A percentile compares a stretch with the other conserved stretches of the same genome.
These are phyloP conservation scores for Cheumatopsyche charites DNA, from an alignment of 1,140 invertebrate species.

Conservation along the genomic window DNA sequence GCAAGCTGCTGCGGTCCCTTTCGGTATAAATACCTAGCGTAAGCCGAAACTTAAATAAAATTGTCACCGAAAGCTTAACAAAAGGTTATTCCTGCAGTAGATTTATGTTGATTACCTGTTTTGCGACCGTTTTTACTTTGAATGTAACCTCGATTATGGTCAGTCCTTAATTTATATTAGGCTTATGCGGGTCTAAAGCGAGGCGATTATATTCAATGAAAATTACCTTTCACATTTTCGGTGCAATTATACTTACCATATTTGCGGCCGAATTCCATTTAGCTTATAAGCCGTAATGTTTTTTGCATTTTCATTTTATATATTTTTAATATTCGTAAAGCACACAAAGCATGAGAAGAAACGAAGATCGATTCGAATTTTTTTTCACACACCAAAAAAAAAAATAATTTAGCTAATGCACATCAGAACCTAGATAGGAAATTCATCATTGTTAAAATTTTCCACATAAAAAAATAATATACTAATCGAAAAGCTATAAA, in stretches of 20 bases:
- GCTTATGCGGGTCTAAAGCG: slow-evolving; percentile 23
- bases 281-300: not conserved
- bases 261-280: slow-evolving; percentile 3
- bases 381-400: not conserved
- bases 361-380: not conserved
- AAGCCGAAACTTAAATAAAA: slow-evolving; percentile 24
- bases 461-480: too few relatives aligned
- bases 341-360: not conserved
- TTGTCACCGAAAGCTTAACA: slow-evolving; percentile 26
- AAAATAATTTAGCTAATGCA: slow-evolving; percentile 9
- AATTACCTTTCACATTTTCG: slow-evolving; percentile 24
- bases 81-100: slow-evolving; percentile 20
- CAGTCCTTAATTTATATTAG: slow-evolving; percentile 19
- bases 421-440: slow-evolving; percentile 1
- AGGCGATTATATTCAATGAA: slow-evolving; percentile 25
- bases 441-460: too few relatives aligned
- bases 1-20: not conserved
- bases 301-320: not conserved
- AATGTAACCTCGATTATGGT: slow-evolving; percentile 26
- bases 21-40: not conserved
- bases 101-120: slow-evolving; percentile 28
- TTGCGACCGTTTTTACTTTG: slow-evolving; percentile 26
- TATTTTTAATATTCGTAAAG: too few relatives aligned
- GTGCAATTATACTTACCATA: slow-evolving; percentile 18
- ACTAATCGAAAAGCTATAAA: too few relatives aligned